These are phyloP conservation scores for Callaeas wilsoni DNA, from an alignment of 2,113 vertebrate species.

Conservation along the genomic window DNA sequence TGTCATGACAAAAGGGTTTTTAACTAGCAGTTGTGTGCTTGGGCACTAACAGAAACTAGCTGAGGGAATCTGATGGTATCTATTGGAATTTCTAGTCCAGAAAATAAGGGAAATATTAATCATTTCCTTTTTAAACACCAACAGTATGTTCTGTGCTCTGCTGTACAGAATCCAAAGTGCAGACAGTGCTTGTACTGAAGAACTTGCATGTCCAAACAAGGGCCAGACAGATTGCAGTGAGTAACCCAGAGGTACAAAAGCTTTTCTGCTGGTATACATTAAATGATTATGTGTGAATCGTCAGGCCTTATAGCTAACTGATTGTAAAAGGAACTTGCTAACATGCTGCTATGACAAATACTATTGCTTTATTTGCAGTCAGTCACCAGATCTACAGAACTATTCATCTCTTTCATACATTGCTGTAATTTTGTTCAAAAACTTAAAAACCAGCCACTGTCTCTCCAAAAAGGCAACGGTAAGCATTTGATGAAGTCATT, in stretches of 20 bases:
- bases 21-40: background rate
- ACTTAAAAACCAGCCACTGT: background rate
- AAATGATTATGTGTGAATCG: background rate
- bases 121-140: conserved; percentile 22
- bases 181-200: conserved; percentile 8
- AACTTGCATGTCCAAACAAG: conserved; percentile 16
- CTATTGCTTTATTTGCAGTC: background rate
- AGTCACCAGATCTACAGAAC: background rate
- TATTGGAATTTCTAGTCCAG: background rate
- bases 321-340: background rate
- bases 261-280: background rate
- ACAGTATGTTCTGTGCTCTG: background rate
- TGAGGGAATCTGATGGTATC: background rate
- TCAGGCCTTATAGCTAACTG: background rate
- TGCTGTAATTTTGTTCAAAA: background rate
- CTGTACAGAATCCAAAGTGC: conserved; percentile 31
- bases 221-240: background rate
- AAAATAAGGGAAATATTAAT: conserved; percentile 21
- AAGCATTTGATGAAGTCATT: background rate
- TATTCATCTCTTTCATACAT: background rate
- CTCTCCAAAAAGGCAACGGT: background rate
- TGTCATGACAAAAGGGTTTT: background rate
- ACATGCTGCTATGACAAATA: background rate
- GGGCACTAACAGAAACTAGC: background rate
- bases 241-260: background rate